Base-by-base conservation (phyloP, 2,113 vertebrate species). In the Meriones unguiculatus region DNA sequence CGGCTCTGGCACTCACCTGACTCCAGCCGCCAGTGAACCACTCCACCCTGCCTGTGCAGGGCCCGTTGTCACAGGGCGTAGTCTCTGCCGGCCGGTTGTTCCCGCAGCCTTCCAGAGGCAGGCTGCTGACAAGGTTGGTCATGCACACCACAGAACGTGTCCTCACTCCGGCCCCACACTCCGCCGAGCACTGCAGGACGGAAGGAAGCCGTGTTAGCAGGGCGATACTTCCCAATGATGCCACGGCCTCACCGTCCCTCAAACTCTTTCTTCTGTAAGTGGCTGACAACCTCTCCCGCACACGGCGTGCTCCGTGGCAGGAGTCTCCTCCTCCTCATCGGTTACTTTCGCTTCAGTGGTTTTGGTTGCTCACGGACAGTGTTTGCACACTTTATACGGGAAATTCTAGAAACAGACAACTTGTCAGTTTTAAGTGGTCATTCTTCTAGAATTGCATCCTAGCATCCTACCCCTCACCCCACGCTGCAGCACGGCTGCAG, bases 21-120 rank as follows among this genome's bases (percentile, higher is more conserved):
- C 99, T 99, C 99, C 99, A 99, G 97, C 99, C 98, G 52, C 99
- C 99, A 0, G 99, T 98, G 97, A 99, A 99, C 99, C 99, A 99
- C 94, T 99, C 99, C 1, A 98, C 99, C 85, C 98, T 99, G 57
- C 99, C 99, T 1, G 99, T 98, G 91, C 99, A 99, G n/a, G 99
- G 99, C 4, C 99, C 99, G 0, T 98, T 99, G 92, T 99, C 98
- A 22, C 99, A 99, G 1, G 99, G 97, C 13, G 99, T 98, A 12
- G 98, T 98, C 87, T 99, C 99, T 0, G 98, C 54, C 0, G 99
- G 99, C 5, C 98, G 98, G 98, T 99, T 99, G 76, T 97, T 98
- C 76, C 99, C 99, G 17, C 99, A 99, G 75, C 99, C 99, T 86
- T 99, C 99, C 98, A 99, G 98, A 4, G 99, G 99, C 90, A 99